Percentiles rank a stretch among this genome's conserved stretches.
Evolutionary conservation across 53 echinoderm and acorn worm species (phyloP).

Genomic region (Patiria pectinifera): DNA sequence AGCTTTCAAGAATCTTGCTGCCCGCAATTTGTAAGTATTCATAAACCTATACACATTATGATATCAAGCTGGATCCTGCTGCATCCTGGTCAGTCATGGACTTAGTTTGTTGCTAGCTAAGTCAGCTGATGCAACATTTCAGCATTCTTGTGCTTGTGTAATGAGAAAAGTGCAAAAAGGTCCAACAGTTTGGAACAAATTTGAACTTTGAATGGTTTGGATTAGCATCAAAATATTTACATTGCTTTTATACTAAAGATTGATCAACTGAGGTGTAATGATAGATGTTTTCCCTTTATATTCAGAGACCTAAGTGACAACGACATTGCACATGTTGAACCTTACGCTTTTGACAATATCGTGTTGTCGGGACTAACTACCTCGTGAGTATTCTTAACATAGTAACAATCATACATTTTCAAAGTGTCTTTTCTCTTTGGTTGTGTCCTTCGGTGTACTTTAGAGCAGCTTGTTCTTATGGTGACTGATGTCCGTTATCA

Average conservation of each 20-base stretch:
- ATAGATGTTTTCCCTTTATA: background rate
- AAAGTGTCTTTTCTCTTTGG: too few species aligned
- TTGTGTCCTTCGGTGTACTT: too few species aligned
- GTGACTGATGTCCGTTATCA: too few species aligned
- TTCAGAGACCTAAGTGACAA: slow-evolving; percentile 64
- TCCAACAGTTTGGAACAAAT: too few species aligned
- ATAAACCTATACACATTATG: background rate
- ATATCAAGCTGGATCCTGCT: background rate
- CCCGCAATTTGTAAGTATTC: background rate
- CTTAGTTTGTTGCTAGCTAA: background rate
- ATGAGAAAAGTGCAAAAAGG: too few species aligned
- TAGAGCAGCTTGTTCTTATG: too few species aligned
- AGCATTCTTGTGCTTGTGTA: too few species aligned
- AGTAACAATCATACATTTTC: too few species aligned
- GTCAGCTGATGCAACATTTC: background rate
- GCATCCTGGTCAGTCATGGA: background rate
- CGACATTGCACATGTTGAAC: slow-evolving; percentile 72
- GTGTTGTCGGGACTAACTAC: slow-evolving; percentile 26
- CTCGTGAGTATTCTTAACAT: background rate
- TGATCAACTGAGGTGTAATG: background rate
- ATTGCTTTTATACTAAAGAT: background rate
- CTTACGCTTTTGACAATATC: slow-evolving; percentile 70
- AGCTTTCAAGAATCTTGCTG: slow-evolving; percentile 65
- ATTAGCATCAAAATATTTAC: too few species aligned
- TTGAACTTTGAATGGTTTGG: too few species aligned